Conservation (phyloP, 2,797 vertebrate genomes). For the Mareca penelope region DNA sequence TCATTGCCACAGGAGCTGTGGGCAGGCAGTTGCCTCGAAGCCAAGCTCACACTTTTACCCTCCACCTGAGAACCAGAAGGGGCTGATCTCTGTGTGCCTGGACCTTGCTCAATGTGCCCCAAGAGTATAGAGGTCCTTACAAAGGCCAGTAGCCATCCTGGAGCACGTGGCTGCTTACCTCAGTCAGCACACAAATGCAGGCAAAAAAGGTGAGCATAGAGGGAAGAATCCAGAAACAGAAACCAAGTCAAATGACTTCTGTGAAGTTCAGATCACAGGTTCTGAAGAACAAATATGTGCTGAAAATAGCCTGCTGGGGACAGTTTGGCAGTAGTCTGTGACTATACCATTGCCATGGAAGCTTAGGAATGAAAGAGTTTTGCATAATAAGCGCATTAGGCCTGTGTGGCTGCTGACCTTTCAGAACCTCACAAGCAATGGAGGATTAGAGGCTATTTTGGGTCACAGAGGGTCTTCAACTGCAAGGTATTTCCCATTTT, state of each 20-base stretch:
- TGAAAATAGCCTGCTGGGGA: background rate
- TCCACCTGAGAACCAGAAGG: fast-evolving
- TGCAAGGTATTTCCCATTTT: constrained; percentile 36
- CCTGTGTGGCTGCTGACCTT: background rate
- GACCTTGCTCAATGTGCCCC: background rate
- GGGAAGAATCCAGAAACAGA: background rate
- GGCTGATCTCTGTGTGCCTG: background rate
- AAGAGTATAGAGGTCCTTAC: background rate
- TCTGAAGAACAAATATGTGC: background rate
- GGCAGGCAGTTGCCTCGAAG: background rate
- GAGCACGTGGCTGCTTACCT: background rate
- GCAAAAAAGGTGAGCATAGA: background rate
- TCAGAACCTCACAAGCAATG: background rate
- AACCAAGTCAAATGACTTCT: background rate
- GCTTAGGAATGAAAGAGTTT: background rate
- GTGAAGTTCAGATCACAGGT: background rate
- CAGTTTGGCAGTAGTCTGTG: background rate
- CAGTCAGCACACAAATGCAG: background rate
- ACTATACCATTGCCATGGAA: background rate
- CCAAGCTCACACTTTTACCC: background rate
- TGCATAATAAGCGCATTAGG: background rate
- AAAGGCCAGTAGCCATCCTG: background rate
- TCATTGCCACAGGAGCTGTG: background rate
- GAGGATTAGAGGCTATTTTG: constrained; percentile 38
- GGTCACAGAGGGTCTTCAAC: background rate